phyloP scores from a whole-genome alignment of 1,140 invertebrate genomes.

The Heliconius congener region DNA sequence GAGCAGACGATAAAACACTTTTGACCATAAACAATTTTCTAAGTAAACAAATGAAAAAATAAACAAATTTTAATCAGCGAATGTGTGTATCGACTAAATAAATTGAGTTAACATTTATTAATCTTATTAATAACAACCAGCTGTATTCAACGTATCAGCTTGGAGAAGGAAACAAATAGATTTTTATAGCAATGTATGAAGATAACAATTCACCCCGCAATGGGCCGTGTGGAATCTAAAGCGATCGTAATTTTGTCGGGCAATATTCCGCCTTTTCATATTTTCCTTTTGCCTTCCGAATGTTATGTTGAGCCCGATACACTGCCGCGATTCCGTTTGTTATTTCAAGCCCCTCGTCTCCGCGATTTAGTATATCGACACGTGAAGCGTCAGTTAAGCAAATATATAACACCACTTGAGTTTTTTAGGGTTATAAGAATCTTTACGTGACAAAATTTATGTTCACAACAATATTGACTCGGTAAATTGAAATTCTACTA shows the following conservation, averaged over 20 bases:
- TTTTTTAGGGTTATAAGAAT: constrained; percentile 32
- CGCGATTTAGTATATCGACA: constrained; percentile 65
- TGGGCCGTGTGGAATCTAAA: constrained; percentile 76
- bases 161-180: constrained; percentile 68
- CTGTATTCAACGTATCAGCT: constrained; percentile 51
- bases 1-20: neutral
- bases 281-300: constrained; percentile 75
- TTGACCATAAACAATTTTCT: neutral
- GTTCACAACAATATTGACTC: constrained; percentile 3
- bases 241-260: constrained; percentile 78
- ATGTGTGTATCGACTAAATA: neutral
- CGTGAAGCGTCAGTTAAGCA: constrained; percentile 64
- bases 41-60: neutral
- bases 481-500: constrained; percentile 1
- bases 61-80: too few relatives aligned
- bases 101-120: neutral
- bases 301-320: constrained; percentile 68
- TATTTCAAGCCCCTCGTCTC: constrained; percentile 66
- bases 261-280: constrained; percentile 78
- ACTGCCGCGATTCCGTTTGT: constrained; percentile 72
- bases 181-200: constrained; percentile 73
- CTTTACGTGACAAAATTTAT: constrained; percentile 30
- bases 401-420: constrained; percentile 47
- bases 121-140: constrained; percentile 13
- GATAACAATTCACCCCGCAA: constrained; percentile 78